Base-by-base conservation (phyloP, 2,888 invertebrate genomes). In the Spisula solida region DNA sequence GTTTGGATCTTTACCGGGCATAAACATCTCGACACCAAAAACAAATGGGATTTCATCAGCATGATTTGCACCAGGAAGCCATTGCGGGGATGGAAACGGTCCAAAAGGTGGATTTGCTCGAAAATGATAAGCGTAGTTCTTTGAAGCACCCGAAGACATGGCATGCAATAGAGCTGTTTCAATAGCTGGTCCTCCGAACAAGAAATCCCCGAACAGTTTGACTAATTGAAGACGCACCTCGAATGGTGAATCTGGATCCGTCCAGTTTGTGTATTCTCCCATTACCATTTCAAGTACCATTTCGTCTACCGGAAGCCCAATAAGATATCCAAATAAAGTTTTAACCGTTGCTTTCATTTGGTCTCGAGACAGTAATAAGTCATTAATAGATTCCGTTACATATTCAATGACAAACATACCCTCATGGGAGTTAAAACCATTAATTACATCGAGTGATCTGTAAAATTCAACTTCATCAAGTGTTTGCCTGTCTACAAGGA, bases 31-130 rank as follows among this genome's bases (percentile, higher is more conserved):
- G 29, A 34, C 51, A 47, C 75, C 81, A 34, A 86, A 82, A 18
- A 83, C 48, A 25, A 78, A 84, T 16, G 25, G 10, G 12, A 88
- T 18, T 41, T 89, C 89, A 25, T 86, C 89, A 16, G 47, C 89
- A 41, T 89, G 89, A n/a, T 79, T 79, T n/a, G 89, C 89, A 18
- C 86, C 86, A 41, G 81, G n/a, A 4, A 89, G n/a, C 86, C 86
- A 86, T 8, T 60, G 55, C 0, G 89, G 86, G 0, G 55, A 75
- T 10, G 29, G 29, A 2, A 86, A 6, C 20, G 66, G 18, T 0
- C 60, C 29, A 16, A 60, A 41, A n/a, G 55, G 60, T 25, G 86
- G 86, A 25, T 51, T 70, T 31, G 86, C 70, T 29, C 51, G 34
- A 80, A 88, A 88, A 16, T 66, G 47, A 82, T 86, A 88, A 29